Evolutionary conservation across 2,797 vertebrate genomes (phyloP).

Genomic region (Brachyrhaphis roseni): DNA sequence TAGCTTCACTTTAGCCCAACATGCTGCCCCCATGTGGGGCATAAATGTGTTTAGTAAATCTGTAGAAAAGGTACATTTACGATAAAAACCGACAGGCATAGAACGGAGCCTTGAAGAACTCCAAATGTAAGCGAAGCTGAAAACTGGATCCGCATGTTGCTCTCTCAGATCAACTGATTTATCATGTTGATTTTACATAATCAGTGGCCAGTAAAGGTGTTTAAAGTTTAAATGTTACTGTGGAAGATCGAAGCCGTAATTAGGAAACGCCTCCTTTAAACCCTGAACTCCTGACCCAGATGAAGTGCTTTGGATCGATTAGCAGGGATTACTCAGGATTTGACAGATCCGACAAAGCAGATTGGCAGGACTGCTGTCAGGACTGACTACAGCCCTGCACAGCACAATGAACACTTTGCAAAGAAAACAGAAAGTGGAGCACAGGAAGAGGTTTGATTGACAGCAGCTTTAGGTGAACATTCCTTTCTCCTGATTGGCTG

Average conservation of each 20-base stretch:
- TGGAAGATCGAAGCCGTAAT: neutral
- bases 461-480: constrained; percentile 49
- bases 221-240: neutral
- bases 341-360: neutral
- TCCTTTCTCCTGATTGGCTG: constrained; percentile 62
- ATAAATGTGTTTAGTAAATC: neutral
- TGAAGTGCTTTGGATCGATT: neutral
- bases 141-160: neutral
- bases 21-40: neutral
- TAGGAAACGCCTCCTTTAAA: neutral
- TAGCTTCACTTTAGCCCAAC: neutral
- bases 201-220: neutral
- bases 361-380: neutral
- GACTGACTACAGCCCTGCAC: neutral
- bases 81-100: neutral
- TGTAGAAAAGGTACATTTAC: neutral
- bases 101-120: neutral
- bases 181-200: neutral
- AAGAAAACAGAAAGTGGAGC: constrained; percentile 6
- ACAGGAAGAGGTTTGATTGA: constrained; percentile 53
- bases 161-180: neutral
- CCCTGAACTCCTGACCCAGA: constrained; percentile 1
- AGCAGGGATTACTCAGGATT: neutral
- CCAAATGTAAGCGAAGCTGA: neutral
- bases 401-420: neutral